Percentiles rank a stretch among this genome's conserved stretches.
Evolutionary conservation across 2,888 invertebrate species (phyloP).

Genomic region (Napeogenes sylphis): DNA sequence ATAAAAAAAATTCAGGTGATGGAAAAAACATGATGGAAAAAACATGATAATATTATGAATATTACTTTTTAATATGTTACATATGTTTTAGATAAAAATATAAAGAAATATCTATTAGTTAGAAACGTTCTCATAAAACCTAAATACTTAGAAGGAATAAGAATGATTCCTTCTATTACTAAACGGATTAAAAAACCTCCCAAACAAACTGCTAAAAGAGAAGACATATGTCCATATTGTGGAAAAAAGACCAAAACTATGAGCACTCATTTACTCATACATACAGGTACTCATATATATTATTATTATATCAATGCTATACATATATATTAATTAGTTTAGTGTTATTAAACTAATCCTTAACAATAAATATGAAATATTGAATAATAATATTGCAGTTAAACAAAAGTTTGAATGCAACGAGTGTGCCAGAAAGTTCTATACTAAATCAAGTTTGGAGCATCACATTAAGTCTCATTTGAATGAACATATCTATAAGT

Average conservation of each 20-base stretch:
- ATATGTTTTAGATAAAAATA: neutral
- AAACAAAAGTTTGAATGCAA: constrained; percentile 50
- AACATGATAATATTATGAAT: no score
- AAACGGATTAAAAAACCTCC: constrained; percentile 19
- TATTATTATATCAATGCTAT: constrained; percentile 2
- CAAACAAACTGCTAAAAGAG: constrained; percentile 19
- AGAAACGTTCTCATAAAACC: constrained; percentile 41
- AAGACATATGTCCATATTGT: constrained; percentile 52
- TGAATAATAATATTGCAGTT: constrained; percentile 37
- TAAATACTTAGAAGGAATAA: constrained; percentile 38
- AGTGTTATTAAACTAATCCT: no score
- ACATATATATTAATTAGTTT: neutral
- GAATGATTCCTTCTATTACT: constrained; percentile 26
- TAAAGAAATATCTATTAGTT: neutral
- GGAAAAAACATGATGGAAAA: no score
- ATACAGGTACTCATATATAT: constrained; percentile 41
- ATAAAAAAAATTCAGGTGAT: no score
- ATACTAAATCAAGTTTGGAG: constrained; percentile 28
- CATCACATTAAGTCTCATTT: constrained; percentile 37
- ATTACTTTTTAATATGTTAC: no score
- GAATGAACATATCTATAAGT: constrained; percentile 38
- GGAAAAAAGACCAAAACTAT: constrained; percentile 44
- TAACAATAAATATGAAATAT: no score
- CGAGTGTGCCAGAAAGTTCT: constrained; percentile 44
- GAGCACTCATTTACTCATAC: constrained; percentile 44